phyloP scores from a whole-genome alignment of 1,140 invertebrate species.

The Conus ventricosus region DNA sequence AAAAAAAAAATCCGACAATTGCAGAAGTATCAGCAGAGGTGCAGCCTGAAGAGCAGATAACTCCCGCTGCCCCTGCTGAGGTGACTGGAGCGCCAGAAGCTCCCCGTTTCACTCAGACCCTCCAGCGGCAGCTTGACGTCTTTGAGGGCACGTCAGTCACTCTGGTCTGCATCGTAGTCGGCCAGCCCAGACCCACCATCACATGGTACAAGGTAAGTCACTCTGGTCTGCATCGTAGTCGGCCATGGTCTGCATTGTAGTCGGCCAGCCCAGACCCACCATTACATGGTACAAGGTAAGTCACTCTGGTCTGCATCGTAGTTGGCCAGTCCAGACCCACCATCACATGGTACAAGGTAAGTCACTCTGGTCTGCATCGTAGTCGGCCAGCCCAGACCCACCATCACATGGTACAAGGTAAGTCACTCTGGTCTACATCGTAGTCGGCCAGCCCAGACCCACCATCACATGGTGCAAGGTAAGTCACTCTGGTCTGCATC shows the following conservation, averaged over 20 bases:
- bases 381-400: slow-evolving; percentile 15
- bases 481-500: slow-evolving; percentile 80
- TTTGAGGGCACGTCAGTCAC: slow-evolving; percentile 56
- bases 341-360: slow-evolving; percentile 84
- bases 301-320: slow-evolving; percentile 83
- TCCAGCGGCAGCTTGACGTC: slow-evolving; percentile 49
- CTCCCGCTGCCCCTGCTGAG: slow-evolving; percentile 42
- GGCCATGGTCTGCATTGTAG: slow-evolving; percentile 85
- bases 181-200: no score
- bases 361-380: neutral
- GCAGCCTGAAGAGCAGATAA: slow-evolving; percentile 47
- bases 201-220: slow-evolving; percentile 48
- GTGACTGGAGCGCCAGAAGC: slow-evolving; percentile 61
- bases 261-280: slow-evolving; percentile 85
- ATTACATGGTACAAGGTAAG: slow-evolving; percentile 84
- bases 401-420: slow-evolving; percentile 25
- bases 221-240: slow-evolving; percentile 79
- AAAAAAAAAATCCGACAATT: neutral
- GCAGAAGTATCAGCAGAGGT: slow-evolving; percentile 54
- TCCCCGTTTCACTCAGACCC: slow-evolving; percentile 70
- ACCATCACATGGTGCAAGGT: slow-evolving; percentile 85
- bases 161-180: slow-evolving; percentile 79
- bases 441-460: slow-evolving; percentile 86
- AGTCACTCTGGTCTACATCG: slow-evolving; percentile 82
- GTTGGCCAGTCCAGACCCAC: slow-evolving; percentile 86